Percentiles rank a stretch among this genome's conserved stretches.
phyloP scores from a whole-genome alignment of 2,888 invertebrate species.

The Platycheirus albimanus region DNA sequence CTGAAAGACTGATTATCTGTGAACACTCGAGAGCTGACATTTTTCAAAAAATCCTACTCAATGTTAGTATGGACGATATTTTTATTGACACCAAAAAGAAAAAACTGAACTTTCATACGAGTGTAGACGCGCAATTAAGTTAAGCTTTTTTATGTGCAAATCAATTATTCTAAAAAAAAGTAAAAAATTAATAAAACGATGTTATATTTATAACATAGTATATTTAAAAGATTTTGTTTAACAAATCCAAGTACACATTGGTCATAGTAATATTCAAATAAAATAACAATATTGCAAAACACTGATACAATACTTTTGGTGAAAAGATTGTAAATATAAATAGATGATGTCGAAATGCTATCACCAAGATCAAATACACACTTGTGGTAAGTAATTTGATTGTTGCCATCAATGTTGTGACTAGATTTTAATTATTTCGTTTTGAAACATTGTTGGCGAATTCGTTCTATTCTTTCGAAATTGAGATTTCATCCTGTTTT shows the following conservation, averaged over 20 bases:
- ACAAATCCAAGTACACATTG: conserved; percentile 80
- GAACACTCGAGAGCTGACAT: conserved; percentile 90
- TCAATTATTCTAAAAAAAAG: conserved; percentile 4
- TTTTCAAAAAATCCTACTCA: conserved; percentile 89
- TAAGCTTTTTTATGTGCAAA: not conserved
- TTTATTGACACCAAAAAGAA: conserved; percentile 83
- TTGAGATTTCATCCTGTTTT: conserved; percentile 74
- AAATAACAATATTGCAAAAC: conserved; percentile 81
- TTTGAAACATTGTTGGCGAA: conserved; percentile 40
- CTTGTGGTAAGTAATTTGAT: conserved; percentile 78
- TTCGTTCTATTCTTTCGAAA: conserved; percentile 47
- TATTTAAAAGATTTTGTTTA: conserved; percentile 76
- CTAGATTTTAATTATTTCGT: conserved; percentile 70
- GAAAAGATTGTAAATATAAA: conserved; percentile 99
- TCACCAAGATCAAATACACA: conserved; percentile 79
- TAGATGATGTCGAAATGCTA: conserved; percentile 89
- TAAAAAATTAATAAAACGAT: not conserved
- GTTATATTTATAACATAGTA: conserved; percentile 72
- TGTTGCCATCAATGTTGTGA: conserved; percentile 77
- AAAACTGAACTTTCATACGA: too few species aligned
- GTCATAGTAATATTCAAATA: conserved; percentile 79
- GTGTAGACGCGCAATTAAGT: too few species aligned
- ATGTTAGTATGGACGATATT: conserved; percentile 91
- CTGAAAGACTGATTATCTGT: conserved; percentile 88
- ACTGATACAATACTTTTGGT: conserved; percentile 95